Evolutionary conservation across 2,797 vertebrate genomes (phyloP), one percentile per base, ranked within the genome.

Genomic region (Poeciliopsis turneri): DNA sequence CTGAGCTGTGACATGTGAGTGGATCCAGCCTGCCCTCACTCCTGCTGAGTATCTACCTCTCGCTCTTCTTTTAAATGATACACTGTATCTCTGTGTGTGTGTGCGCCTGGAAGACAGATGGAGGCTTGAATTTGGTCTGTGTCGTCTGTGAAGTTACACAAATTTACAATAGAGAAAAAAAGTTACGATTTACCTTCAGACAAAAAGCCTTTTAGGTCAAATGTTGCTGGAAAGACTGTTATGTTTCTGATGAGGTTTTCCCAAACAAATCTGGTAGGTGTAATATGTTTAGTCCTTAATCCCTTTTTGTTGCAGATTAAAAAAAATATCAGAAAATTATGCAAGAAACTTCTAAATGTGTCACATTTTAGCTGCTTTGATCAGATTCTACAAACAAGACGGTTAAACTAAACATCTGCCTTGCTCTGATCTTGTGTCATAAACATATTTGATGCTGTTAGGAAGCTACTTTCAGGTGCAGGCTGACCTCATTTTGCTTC

Each of bases 11-110:
- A 84, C 77, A 84, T 72, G 78, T 77, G 43, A 69, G 72, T 76
- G 84, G 53, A 76, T 76, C 68, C 66, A 83, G 79, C 80, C 84
- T 79, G 80, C 72, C 84, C 87, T 83, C 79, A 55, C 89, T 92
- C 89, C 89, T 71, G 88, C 87, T 77, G 80, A 93, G 92, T 93
- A 95, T 94, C 95, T 96, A 95, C 95, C 95, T 96, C 95, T 93
- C 84, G 78, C 91, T 89, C 89, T 86, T 91, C 85, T 91, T 53
- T 87, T 84, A 81, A 86, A 84, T 72, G 76, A 92, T 89, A 94
- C 93, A 94, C 94, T 95, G 94, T 92, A 92, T 81, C 74, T 83
- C 72, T 80, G 89, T 88, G 86, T 91, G 75, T 30, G 36, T 80
- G 45, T 57, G 55, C 30, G 28, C 59, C 73, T 76, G 87, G 73